Base-by-base conservation (phyloP, 2,888 invertebrate genomes). In the Lepidocyrtoides sp. region DNA sequence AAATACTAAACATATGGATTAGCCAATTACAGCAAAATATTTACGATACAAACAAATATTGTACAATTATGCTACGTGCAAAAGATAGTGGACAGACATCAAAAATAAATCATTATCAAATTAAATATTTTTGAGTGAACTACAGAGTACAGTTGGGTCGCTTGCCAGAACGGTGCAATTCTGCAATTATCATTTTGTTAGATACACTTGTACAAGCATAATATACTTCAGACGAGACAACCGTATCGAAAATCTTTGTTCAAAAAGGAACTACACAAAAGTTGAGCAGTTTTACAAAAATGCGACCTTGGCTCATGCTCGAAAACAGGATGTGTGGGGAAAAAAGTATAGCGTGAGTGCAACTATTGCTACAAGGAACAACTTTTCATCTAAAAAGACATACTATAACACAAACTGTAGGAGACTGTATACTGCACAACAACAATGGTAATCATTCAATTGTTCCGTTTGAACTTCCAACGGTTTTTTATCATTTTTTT, bases 271-370 rank as follows among this genome's bases (percentile, higher is more conserved):
- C 20, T n/a, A n/a, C n/a, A n/a, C 10, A 48, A 48, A 23, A 63
- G 63, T 10, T 7, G 14, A 54, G 54, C 26, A 57, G 36, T 81
- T 20, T 36, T 57, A 26, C 32, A 57, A 48, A 77, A 48, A 23
- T 82, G 81, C 57, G 82, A 82, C 82, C 82, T 82, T 82, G 82
- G 82, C 60, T 82, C 60, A 60, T 32, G 60, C 23, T 82, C 82
- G 44, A 75, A 48, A 75, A 5, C 0, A 54, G 17, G 48, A 51
- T 29, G 48, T n/a, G n/a, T n/a, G 44, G 5, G 29, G 57, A 17
- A 17, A 48, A 48, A 75, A 48, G 75, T 75, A n/a, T n/a, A n/a
- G n/a, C n/a, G 75, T 75, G 26, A 75, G 75, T 72, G 17, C 14
- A 17, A 26, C 48, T 75, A 72, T 44, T 0, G 4, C n/a, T 66